Percentiles rank a stretch among this genome's conserved stretches.
phyloP scores from a whole-genome alignment of 1,140 invertebrate genomes.

The Drosophila bipectinata region DNA sequence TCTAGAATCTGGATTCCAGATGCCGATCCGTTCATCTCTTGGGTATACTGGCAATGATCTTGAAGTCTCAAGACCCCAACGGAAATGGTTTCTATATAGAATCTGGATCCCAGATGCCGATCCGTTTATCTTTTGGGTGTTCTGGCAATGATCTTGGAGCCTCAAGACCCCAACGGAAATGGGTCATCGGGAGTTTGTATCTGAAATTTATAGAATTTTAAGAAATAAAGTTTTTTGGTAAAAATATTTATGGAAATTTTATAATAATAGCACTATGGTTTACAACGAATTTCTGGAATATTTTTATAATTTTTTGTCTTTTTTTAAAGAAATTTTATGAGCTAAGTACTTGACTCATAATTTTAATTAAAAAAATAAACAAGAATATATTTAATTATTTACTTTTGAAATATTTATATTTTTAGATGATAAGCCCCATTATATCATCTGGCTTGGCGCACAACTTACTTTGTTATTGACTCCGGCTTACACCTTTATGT shows the following conservation, averaged over 20 bases:
- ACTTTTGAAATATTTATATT: no score
- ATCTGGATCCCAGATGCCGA: background rate
- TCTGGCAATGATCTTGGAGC: conserved; percentile 35
- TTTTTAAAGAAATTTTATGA: no score
- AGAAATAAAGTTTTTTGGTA: no score
- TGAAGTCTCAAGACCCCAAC: conserved; percentile 11
- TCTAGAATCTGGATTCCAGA: background rate
- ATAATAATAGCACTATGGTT: no score
- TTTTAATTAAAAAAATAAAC: no score
- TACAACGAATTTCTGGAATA: no score
- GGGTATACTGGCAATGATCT: conserved; percentile 25
- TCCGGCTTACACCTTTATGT: conserved; percentile 11
- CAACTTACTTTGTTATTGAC: conserved; percentile 1
- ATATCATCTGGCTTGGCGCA: conserved; percentile 1
- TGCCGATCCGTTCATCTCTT: background rate
- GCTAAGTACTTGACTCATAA: no score
- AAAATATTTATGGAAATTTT: no score
- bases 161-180: conserved; percentile 1
- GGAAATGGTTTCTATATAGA: conserved; percentile 8
- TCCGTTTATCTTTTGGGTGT: background rate
- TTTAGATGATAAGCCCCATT: background rate
- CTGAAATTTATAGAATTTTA: no score
- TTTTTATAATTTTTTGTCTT: no score
- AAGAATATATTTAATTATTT: no score
- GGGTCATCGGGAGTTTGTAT: conserved; percentile 8